Base-by-base conservation (phyloP, 2,797 vertebrate genomes). In the Amniataba percoides region DNA sequence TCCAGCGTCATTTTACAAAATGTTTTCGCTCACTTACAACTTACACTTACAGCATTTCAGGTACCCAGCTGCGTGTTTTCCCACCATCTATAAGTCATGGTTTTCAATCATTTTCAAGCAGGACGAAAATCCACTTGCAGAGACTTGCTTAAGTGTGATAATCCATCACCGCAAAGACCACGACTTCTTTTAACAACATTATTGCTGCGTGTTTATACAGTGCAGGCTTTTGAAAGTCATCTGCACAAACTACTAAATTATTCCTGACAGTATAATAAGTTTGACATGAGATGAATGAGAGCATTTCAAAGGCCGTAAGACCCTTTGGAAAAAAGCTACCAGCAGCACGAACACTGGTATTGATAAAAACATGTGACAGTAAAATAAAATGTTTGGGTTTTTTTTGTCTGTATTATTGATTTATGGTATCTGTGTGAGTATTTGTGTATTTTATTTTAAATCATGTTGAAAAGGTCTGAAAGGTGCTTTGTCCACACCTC, bases 61-160 rank as follows among this genome's bases (percentile, higher is more conserved):
- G 9, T 27, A 10, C 4, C 7, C 10, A 31, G 0, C 16, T 31
- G n/a, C 23, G n/a, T 62, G 73, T 40, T 74, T 71, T 43, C 21
- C 15, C 21, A 58, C 36, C 16, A 36, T 70, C 5, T 16, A 51
- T 14, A 64, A 13, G 8, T 45, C 21, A 9, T 39, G 9, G n/a
- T 40, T 59, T 45, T 25, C 42, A 45, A 7, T 58, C 0, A 19
- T 49, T 66, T 12, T 42, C 46, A 39, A 53, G 55, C 12, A 48
- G 27, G 31, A 9, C 57, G 43, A 21, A 40, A 53, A 67, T 62
- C 49, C 52, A 15, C 68, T 46, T 77, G 65, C 69, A 64, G 48
- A 71, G 78, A 71, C 85, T 72, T 74, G 68, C 59, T 52, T 43
- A n/a, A 43, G 18, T 61, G 42, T 12, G 11, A 36, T 40, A 48